Evolutionary conservation across 2,888 invertebrate genomes (phyloP).

Genomic region (Epiblema foenella): DNA sequence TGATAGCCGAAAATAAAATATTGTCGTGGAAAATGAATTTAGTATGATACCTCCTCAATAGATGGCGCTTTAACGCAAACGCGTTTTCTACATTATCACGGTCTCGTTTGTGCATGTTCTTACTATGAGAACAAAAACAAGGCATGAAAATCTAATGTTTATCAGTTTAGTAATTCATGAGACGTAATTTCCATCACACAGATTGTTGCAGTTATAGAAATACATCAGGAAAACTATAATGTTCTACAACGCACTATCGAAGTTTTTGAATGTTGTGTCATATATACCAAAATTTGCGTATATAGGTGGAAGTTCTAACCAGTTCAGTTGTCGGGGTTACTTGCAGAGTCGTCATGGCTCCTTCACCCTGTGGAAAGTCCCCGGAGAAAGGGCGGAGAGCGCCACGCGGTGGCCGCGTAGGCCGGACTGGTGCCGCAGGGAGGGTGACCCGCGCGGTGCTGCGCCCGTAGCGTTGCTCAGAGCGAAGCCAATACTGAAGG

Average conservation of each 20-base stretch:
- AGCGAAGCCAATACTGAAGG: conserved; percentile 80
- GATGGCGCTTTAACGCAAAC: conserved; percentile 59
- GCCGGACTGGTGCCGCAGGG: conserved; percentile 70
- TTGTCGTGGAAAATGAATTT: conserved; percentile 3
- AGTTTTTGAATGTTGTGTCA: conserved; percentile 50
- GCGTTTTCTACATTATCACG: background rate
- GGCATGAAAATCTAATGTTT: background rate
- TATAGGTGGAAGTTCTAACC: conserved; percentile 63
- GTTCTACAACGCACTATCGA: conserved; percentile 62
- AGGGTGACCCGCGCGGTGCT: conserved; percentile 65
- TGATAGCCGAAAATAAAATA: background rate
- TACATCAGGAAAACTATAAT: conserved; percentile 1
- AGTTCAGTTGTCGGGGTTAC: conserved; percentile 82
- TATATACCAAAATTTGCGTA: conserved; percentile 44
- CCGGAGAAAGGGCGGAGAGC: conserved; percentile 83
- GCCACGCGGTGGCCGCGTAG: conserved; percentile 69
- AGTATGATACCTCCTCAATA: conserved; percentile 48
- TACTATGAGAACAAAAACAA: background rate
- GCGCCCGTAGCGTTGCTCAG: conserved; percentile 77
- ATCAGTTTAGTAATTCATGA: background rate
- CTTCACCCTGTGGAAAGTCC: conserved; percentile 83
- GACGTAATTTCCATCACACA: background rate
- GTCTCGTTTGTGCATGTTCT: background rate
- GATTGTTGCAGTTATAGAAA: background rate
- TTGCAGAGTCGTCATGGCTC: conserved; percentile 68